Evolutionary conservation across 2,888 invertebrate species (phyloP).

Genomic region (Linnaemya tessellans): DNA sequence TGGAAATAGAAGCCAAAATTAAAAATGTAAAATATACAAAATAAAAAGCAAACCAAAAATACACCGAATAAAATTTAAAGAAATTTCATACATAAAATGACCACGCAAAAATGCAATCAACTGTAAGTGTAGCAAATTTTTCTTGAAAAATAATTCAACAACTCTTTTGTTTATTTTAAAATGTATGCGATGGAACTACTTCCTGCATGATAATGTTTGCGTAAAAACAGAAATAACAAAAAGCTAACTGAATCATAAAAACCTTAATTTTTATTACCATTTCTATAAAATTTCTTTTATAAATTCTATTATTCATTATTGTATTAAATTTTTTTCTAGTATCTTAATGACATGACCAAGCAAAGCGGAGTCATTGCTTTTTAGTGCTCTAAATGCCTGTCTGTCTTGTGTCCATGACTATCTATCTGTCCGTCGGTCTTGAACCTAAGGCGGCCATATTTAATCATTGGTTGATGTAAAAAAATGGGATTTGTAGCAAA

Average conservation of each 20-base stretch:
- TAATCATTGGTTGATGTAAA: constrained; percentile 80
- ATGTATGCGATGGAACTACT: constrained; percentile 36
- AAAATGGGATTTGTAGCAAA: constrained; percentile 72
- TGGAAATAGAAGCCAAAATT: constrained; percentile 18
- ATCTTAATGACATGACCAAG: constrained; percentile 60
- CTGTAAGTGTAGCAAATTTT: constrained; percentile 19
- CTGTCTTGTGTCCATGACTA: constrained; percentile 18
- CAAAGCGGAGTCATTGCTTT: constrained; percentile 18
- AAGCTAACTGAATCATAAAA: constrained; percentile 31
- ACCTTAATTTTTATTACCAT: constrained; percentile 20
- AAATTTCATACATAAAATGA: constrained; percentile 35
- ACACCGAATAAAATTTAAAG: neutral
- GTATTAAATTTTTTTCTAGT: constrained; percentile 36
- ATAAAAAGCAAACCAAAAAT: constrained; percentile 1
- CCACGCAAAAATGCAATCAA: constrained; percentile 66
- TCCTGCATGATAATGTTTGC: constrained; percentile 39
- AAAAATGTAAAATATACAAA: neutral
- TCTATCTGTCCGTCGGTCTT: constrained; percentile 64
- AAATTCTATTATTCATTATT: constrained; percentile 23
- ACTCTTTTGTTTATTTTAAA: constrained; percentile 22
- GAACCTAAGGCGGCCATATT: constrained; percentile 81
- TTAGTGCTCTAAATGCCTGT: constrained; percentile 43
- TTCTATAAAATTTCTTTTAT: constrained; percentile 22
- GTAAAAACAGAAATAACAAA: neutral
- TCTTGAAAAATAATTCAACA: constrained; percentile 16